Percentiles rank a stretch among this genome's conserved stretches.
phyloP scores from a whole-genome alignment of 2,888 invertebrate genomes.

The Subacronicta megacephala region DNA sequence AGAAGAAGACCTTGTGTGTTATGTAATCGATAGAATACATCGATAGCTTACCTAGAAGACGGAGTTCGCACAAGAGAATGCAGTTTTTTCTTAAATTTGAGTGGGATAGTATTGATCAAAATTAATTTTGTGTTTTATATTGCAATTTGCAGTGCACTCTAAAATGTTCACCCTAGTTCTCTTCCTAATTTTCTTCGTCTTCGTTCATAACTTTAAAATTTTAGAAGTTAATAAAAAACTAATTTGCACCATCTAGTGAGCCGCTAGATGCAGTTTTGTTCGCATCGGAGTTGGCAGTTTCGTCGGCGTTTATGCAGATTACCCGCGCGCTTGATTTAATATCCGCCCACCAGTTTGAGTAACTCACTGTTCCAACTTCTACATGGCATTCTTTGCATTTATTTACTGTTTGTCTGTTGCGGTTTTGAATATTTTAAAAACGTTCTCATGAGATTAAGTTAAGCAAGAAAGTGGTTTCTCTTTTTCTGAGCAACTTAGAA shows the following conservation, averaged over 20 bases:
- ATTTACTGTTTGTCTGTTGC: constrained; percentile 19
- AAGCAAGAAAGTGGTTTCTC: not conserved
- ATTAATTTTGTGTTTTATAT: too few relatives aligned
- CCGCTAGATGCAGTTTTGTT: constrained; percentile 27
- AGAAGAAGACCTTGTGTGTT: too few relatives aligned
- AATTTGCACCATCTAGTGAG: constrained; percentile 45
- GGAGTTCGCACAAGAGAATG: too few relatives aligned
- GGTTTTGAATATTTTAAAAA: constrained; percentile 17
- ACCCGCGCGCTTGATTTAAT: constrained; percentile 62
- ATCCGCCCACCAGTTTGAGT: constrained; percentile 40
- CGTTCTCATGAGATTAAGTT: not conserved
- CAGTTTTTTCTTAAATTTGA: too few relatives aligned
- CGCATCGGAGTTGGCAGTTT: constrained; percentile 55
- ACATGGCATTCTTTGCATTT: constrained; percentile 29
- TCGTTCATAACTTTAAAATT: not conserved
- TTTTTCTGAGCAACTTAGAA: too few relatives aligned
- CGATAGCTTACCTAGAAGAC: too few relatives aligned
- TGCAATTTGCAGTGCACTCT: too few relatives aligned
- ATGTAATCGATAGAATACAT: too few relatives aligned
- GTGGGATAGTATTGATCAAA: too few relatives aligned
- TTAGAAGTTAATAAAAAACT: constrained; percentile 17
- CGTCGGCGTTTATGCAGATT: constrained; percentile 69
- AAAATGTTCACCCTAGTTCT: too few relatives aligned
- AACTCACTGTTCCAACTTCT: constrained; percentile 20
- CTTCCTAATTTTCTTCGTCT: not conserved